phyloP scores from a whole-genome alignment of 2,113 vertebrate genomes.

The Semnopithecus entellus region DNA sequence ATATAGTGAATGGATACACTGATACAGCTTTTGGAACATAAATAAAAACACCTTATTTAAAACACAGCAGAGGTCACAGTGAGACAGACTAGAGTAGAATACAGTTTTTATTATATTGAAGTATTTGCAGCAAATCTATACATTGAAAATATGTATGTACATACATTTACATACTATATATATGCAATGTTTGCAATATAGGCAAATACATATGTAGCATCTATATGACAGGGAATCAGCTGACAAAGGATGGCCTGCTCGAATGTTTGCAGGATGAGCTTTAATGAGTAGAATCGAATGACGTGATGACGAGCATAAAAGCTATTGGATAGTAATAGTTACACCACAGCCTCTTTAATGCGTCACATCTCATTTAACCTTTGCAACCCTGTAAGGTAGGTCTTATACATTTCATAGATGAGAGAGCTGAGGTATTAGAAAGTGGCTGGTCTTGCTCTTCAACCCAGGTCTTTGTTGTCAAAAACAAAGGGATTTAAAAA shows the following conservation, averaged over 20 bases:
- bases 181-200: not conserved
- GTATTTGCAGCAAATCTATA: not conserved
- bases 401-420: not conserved
- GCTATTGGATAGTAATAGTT: not conserved
- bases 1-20: not conserved
- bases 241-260: not conserved
- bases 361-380: not conserved
- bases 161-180: not conserved
- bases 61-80: not conserved
- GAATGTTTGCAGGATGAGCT: not conserved
- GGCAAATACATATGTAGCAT: not conserved
- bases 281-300: not conserved
- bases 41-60: not conserved
- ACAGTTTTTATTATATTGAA: not conserved
- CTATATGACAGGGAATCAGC: not conserved
- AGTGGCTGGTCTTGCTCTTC: not conserved
- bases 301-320: fast-evolving
- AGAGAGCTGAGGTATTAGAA: not conserved
- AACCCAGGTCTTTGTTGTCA: not conserved
- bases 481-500: not conserved
- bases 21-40: not conserved
- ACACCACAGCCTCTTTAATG: not conserved
- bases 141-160: not conserved
- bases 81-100: not conserved
- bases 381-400: not conserved